Evolutionary conservation across 2,888 invertebrate genomes (phyloP), one percentile per base, ranked within the genome.

Genomic region (Ceraclea dissimilis): DNA sequence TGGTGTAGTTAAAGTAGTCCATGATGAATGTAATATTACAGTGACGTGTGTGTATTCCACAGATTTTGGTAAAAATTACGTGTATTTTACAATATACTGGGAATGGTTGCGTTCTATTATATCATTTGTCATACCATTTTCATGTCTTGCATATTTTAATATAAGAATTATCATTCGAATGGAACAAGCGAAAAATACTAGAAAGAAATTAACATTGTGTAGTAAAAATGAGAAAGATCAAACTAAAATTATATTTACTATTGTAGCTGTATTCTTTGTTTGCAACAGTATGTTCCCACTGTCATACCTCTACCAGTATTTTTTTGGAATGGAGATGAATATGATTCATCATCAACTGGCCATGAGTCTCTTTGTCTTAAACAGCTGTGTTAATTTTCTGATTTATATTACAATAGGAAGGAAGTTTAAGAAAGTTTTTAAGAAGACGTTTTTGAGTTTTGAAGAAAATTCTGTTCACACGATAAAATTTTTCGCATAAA

Each of bases 341-440:
- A 19, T 20, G 16, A 49, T 49, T n/a, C 2, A 22, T 4, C 20
- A 49, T 16, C 49, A 49, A 16, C 10, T 49, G n/a, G 49, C 49
- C 6, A 49, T 49, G 49, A 49, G 49, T n/a, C 6, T 49, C 6
- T 49, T 49, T 49, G 49, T 49, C 13, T 26, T 49, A 17, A 49
- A 49, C 19, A 49, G 49, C 17, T 49, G 49, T 16, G 49, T 49
- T 13, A 49, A 49, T 20, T 49, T 49, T 26, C 4, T 49, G 8
- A 49, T 49, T 49, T 49, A 49, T 17, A 22, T 49, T 11, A 26
- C 22, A 17, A 26, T 49, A 2, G 49, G 49, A 11, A 21, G n/a
- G 16, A 49, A 49, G 17, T 49, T 49, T 22, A 49, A 49, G 22
- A 26, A 49, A n/a, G 49, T 47, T 17, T 47, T 47, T 39, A 39